These are phyloP conservation scores for Notamacropus eugenii DNA, from an alignment of 2,797 vertebrate species.

Conservation along the genomic window DNA sequence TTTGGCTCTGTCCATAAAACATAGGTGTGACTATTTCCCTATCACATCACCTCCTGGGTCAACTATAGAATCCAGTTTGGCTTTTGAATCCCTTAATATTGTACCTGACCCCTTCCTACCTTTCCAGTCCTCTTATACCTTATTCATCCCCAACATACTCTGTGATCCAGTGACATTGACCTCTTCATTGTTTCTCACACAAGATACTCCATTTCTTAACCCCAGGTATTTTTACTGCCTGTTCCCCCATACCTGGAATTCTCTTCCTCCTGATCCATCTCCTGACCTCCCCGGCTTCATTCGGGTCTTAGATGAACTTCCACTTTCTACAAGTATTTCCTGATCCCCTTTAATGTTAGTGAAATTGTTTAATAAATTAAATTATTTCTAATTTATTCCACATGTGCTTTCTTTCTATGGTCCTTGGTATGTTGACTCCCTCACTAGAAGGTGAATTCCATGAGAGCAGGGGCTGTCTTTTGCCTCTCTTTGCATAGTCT, in stretches of 20 bases:
- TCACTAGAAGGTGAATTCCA: not conserved
- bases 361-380: no score
- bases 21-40: not conserved
- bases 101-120: not conserved
- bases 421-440: not conserved
- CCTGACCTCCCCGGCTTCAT: not conserved
- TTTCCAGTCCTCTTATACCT: not conserved
- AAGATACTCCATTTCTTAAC: not conserved
- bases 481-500: not conserved
- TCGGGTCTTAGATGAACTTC: not conserved
- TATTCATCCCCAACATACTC: not conserved
- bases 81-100: not conserved
- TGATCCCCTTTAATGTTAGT: not conserved
- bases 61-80: not conserved
- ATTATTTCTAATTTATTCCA: not conserved
- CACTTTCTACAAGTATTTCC: not conserved
- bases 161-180: not conserved
- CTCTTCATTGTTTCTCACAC: not conserved
- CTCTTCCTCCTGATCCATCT: not conserved
- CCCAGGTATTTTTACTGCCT: not conserved
- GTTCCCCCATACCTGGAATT: not conserved
- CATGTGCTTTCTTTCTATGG: not conserved
- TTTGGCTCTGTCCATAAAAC: not conserved
- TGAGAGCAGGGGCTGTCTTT: not conserved
- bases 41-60: not conserved